phyloP scores from a whole-genome alignment of 2,888 invertebrate genomes.

The Mylabris sibirica region DNA sequence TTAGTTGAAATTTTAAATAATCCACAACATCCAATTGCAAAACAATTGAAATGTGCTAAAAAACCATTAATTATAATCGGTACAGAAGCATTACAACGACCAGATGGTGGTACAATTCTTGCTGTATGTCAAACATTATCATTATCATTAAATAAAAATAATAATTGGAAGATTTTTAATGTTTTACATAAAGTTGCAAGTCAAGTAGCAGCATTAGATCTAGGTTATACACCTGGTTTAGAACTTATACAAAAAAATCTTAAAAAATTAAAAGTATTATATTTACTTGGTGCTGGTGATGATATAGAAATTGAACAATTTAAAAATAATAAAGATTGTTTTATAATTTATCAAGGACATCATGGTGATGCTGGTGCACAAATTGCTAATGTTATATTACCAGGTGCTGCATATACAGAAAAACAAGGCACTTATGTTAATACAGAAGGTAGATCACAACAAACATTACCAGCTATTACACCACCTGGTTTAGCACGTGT shows the following conservation, averaged over 20 bases:
- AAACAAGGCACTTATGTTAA: constrained; percentile 98
- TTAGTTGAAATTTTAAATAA: constrained; percentile 79
- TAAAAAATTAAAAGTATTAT: constrained; percentile 76
- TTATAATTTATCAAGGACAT: constrained; percentile 93
- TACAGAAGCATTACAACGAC: constrained; percentile 79
- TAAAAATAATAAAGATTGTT: constrained; percentile 81
- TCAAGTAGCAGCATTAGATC: constrained; percentile 93
- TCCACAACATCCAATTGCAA: constrained; percentile 70
- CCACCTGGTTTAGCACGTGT: constrained; percentile 94
- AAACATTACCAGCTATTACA: constrained; percentile 84
- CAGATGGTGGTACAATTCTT: constrained; percentile 80
- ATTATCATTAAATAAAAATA: constrained; percentile 64
- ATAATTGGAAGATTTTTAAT: constrained; percentile 83
- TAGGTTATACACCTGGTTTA: constrained; percentile 87
- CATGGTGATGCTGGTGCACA: constrained; percentile 95
- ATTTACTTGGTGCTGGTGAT: constrained; percentile 94
- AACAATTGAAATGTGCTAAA: constrained; percentile 78
- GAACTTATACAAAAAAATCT: constrained; percentile 65
- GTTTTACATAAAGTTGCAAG: constrained; percentile 92
- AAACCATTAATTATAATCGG: constrained; percentile 93
- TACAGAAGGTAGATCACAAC: constrained; percentile 96
- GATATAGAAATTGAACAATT: constrained; percentile 71
- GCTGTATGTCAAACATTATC: constrained; percentile 79
- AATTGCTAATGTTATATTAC: constrained; percentile 91
- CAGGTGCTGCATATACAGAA: constrained; percentile 98